These are phyloP conservation scores for Lepidocolaptes lacrymiger DNA, from an alignment of 2,797 vertebrate species.

Conservation along the genomic window DNA sequence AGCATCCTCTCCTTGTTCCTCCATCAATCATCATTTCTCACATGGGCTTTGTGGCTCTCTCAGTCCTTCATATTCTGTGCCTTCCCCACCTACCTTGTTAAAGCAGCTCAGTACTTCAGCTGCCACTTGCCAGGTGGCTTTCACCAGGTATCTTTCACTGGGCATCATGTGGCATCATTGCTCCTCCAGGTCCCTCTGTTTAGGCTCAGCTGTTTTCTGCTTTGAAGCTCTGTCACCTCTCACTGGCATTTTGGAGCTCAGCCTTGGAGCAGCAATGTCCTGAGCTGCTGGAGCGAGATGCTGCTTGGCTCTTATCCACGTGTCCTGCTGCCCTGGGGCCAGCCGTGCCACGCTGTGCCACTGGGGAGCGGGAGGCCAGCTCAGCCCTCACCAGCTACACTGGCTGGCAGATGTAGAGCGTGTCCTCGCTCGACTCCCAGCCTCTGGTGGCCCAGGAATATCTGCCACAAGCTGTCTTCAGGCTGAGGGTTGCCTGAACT, in stretches of 20 bases:
- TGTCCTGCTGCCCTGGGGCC: background rate
- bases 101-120: background rate
- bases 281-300: background rate
- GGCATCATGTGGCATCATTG: fast-evolving
- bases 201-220: background rate
- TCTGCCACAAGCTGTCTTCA: background rate
- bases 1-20: background rate
- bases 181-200: background rate
- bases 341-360: fast-evolving
- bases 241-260: background rate
- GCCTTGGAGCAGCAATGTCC: background rate
- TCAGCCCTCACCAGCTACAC: background rate
- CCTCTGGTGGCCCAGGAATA: background rate
- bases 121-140: background rate
- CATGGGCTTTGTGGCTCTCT: background rate
- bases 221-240: background rate
- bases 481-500: background rate
- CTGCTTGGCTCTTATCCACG: background rate
- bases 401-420: background rate
- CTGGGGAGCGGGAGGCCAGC: background rate
- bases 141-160: background rate
- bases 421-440: background rate
- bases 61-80: background rate
- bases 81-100: background rate
- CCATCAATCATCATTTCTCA: background rate